Base-by-base conservation (phyloP, 2,797 vertebrate species). In the Brachymystax lenok region DNA sequence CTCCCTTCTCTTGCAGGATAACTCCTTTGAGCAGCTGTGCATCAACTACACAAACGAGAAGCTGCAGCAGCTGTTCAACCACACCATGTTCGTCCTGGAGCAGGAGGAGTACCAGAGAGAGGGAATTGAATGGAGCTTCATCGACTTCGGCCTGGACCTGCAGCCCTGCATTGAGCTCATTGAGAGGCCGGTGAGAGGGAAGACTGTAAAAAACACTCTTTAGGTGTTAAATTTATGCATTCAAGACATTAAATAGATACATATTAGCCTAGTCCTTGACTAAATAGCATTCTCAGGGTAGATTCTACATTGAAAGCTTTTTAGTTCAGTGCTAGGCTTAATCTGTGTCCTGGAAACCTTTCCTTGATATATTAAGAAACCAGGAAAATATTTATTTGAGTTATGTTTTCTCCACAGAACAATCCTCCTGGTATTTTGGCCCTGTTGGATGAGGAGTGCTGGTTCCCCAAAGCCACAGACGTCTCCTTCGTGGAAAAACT, bases 391-490 rank as follows among this genome's bases (percentile, higher is more conserved):
- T 21, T 69, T 33, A 52, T 27, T 74, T 46, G 24, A 52, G 14
- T 69, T 17, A 8, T 67, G 8, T 52, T 56, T 51, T 76, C n/a
- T 81, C 77, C 92, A 33, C 89, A 99, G 98, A 99, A 97, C 87
- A 99, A 99, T 89, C 97, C 98, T 30, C 98, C 98, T 0, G 98
- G 98, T 46, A 95, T 99, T 81, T 87, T 99, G 90, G 96, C 98
- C 79, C 92, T 99, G 86, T 92, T 99, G 91, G 98, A 99, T 74
- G 98, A 99, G 86, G 97, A 99, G 83, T 99, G 98, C 80, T 99
- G 97, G 98, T 99, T 99, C 90, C 98, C 98, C 74, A 99, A 99
- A 93, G 97, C 98, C 80, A 99, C 97, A 0, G 97, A 99, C 76
- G 84, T 96, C 10, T 98, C 98, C 54, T 99, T 99, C 69, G 97